Percentiles rank a stretch among this genome's conserved stretches.
Conservation (phyloP, 2,797 vertebrate genomes). For the Mus caroli region DNA sequence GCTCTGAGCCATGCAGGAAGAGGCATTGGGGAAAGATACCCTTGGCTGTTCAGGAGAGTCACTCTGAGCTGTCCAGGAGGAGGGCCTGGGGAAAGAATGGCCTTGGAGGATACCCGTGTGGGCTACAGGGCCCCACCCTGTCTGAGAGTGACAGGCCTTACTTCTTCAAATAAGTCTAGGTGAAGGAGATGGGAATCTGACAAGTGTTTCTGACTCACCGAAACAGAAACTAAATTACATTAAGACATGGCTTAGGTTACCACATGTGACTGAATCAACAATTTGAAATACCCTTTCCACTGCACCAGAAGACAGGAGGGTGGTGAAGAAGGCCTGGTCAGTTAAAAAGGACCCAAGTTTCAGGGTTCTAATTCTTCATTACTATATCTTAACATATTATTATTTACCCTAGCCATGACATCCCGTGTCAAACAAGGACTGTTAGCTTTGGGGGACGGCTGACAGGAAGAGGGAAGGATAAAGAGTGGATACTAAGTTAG, state of each 20-base stretch:
- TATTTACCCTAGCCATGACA: not conserved
- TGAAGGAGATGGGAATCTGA: not conserved
- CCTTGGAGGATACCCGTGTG: not conserved
- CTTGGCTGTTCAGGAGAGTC: not conserved
- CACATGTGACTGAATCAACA: not conserved
- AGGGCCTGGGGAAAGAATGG: not conserved
- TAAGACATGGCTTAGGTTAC: slow-evolving; percentile 11
- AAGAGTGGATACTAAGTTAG: not conserved
- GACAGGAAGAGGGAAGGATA: not conserved
- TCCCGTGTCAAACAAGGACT: not conserved
- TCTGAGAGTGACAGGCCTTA: not conserved
- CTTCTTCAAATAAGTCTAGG: not conserved
- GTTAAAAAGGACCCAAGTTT: not conserved
- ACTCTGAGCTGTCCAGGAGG: not conserved
- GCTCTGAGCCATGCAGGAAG: not conserved
- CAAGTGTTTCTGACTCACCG: slow-evolving; percentile 32
- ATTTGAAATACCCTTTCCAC: not conserved
- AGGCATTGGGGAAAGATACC: not conserved
- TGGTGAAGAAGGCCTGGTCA: not conserved
- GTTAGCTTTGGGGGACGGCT: not conserved
- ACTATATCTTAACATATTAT: not conserved
- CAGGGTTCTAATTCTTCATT: not conserved
- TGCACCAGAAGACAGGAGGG: not conserved
- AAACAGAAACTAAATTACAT: slow-evolving; percentile 58
- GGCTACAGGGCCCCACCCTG: not conserved